These are phyloP conservation scores for Dreissena rostriformis DNA, from an alignment of 1,140 invertebrate species.

Conservation along the genomic window DNA sequence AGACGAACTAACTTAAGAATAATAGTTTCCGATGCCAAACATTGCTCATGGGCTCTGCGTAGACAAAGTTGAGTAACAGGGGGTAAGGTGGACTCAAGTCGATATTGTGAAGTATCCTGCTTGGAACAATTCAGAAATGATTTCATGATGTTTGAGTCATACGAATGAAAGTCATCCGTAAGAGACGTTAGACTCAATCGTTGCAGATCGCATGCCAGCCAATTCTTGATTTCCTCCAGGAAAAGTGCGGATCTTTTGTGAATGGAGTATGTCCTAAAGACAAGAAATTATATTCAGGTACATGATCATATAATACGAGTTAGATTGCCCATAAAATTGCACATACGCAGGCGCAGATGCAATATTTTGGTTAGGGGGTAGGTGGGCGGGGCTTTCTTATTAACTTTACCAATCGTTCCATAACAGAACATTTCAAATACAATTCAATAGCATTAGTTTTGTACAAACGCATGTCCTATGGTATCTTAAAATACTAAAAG, in stretches of 20 bases:
- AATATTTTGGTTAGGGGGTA: too few species aligned
- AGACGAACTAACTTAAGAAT: constrained; percentile 37
- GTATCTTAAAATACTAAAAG: too few species aligned
- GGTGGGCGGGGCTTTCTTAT: too few species aligned
- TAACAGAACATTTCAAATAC: too few species aligned
- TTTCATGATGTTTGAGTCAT: constrained; percentile 45
- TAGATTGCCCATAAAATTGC: too few species aligned
- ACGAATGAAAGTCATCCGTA: constrained; percentile 29
- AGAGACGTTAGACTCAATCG: constrained; percentile 7
- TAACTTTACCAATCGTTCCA: too few species aligned
- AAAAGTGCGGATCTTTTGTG: neutral
- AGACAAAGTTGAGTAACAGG: neutral
- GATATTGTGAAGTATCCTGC: neutral
- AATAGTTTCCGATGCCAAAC: neutral
- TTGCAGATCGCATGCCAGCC: constrained; percentile 34
- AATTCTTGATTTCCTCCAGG: constrained; percentile 42
- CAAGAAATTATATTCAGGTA: neutral
- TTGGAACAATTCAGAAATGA: constrained; percentile 21
- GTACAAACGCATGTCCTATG: too few species aligned
- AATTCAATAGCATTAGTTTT: too few species aligned
- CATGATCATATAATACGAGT: too few species aligned
- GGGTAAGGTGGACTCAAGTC: neutral
- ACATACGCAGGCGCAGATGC: too few species aligned
- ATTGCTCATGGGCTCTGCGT: neutral
- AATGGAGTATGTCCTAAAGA: constrained; percentile 17